Evolutionary conservation across 2,888 invertebrate genomes (phyloP), one percentile per base, ranked within the genome.

Genomic region (Beris chalybata): DNA sequence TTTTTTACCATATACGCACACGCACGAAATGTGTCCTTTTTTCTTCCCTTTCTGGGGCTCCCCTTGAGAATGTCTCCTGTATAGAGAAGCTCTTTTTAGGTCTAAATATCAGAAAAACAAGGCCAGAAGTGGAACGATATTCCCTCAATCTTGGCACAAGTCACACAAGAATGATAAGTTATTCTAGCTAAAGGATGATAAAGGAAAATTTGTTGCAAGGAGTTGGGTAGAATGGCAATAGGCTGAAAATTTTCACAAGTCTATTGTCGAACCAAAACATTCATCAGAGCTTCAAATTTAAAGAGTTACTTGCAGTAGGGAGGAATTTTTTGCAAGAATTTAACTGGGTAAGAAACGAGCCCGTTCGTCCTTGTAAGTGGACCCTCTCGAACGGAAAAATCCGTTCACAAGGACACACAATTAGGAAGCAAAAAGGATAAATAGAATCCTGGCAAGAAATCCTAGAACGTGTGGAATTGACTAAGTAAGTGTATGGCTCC

Each of bases 1-100:
- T 68, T 68, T 65, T 68, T 68, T 68, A 66, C 30, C 44, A 44
- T 54, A 31, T 31, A 43, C 43, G 50, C 22, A 61, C 12, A 44
- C 58, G 29, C 22, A 22, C 15, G 9, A 22, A 30, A 30, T 31
- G 29, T 54, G 13, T 54, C 31, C 54, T 22, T 54, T 57, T 29
- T 15, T 48, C 32, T 50, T 61, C 12, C 32, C 38, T 31, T 22
- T 48, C 59, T 15, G 15, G 15, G 6, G 31, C 50, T 50, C 61
- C 61, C 61, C 30, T 15, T 50, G 52, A 50, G 50, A 50, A 61
- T 52, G 50, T 52, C 22, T 61, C 15, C 32, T 50, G 52, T 38
- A 52, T 59, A 48, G 50, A 48, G 50, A 32, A 50, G 58, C 43
- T 38, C 52, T 61, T 61, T 61, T 38, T 50, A n/a, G 61, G 50